phyloP scores from a whole-genome alignment of 2,888 invertebrate genomes.

The Syritta pipiens region DNA sequence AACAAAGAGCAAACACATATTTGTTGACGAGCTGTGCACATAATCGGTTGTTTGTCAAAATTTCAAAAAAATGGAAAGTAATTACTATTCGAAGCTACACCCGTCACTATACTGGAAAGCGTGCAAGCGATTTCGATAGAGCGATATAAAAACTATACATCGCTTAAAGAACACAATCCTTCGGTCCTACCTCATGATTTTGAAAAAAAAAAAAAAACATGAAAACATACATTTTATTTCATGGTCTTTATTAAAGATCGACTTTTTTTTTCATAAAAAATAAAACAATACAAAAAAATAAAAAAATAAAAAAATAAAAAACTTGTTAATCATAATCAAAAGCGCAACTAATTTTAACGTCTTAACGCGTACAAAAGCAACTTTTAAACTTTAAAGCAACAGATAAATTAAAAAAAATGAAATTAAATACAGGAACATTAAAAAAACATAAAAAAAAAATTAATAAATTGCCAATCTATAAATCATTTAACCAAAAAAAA shows the following conservation, averaged over 20 bases:
- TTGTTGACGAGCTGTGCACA: too few relatives aligned
- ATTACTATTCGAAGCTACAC: too few relatives aligned
- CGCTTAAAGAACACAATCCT: too few relatives aligned
- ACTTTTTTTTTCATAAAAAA: conserved; percentile 26
- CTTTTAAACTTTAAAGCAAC: conserved; percentile 25
- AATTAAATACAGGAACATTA: conserved; percentile 36
- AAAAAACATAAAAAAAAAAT: conserved; percentile 15
- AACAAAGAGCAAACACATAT: too few relatives aligned
- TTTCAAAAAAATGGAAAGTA: too few relatives aligned
- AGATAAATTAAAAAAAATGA: conserved; percentile 25
- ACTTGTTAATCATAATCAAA: neutral
- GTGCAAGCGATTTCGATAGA: too few relatives aligned
- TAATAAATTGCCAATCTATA: conserved; percentile 39
- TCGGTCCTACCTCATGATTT: too few relatives aligned
- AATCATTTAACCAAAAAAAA: conserved; percentile 23
- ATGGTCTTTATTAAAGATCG: conserved; percentile 19
- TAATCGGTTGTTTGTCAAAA: too few relatives aligned
- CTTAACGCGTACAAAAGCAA: conserved; percentile 54
- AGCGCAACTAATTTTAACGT: neutral
- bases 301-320: conserved; percentile 55
- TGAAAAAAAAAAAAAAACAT: conserved; percentile 8
- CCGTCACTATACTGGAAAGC: too few relatives aligned
- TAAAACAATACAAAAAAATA: conserved; percentile 46
- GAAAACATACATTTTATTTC: conserved; percentile 4
- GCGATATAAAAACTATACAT: too few relatives aligned